Base-by-base conservation (phyloP, 2,888 invertebrate genomes). In the Drosophila ustulata region DNA sequence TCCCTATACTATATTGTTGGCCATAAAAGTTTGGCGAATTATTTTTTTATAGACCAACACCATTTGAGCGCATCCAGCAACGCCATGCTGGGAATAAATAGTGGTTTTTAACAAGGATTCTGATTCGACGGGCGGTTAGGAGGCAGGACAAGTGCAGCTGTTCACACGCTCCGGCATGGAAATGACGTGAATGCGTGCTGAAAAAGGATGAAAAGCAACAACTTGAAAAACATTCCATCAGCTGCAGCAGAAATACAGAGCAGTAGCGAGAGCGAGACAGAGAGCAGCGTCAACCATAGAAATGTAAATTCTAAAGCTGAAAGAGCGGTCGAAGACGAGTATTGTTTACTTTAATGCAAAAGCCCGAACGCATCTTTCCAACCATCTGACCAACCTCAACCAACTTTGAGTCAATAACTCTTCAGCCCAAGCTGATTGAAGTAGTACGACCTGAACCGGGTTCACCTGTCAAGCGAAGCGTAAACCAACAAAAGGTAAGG, bases 281-380 rank as follows among this genome's bases (percentile, higher is more conserved):
- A 28, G 13, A 53, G 41, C 25, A 9, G 23, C 11, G 11, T 28
- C 7, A 41, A 43, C 73, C 64, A 70, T 71, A 65, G 76, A 75
- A 77, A 86, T 84, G 83, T 81, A 86, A 83, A 79, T 81, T 71
- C 45, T 32, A 53, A 56, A 55, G 65, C 25, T 41, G 53, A 32
- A n/a, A 39, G 66, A 18, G 37, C 23, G 53, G 8, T 6, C n/a
- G 25, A 46, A 53, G 6, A 46, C 56, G 57, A 52, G 55, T 65
- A 58, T 62, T 65, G 77, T 62, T 75, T 62, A 66, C 64, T 67
- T 69, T 56, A 59, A 71, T 78, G 55, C 66, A 56, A n/a, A 41
- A 49, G 7, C 23, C 47, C 64, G 39, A 59, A 52, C 50, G 64
- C 68, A 62, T 47, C 62, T 25, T 58, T 61, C 49, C 52, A 18